phyloP scores from a whole-genome alignment of 2,113 vertebrate genomes.

The Atractosteus spatula region DNA sequence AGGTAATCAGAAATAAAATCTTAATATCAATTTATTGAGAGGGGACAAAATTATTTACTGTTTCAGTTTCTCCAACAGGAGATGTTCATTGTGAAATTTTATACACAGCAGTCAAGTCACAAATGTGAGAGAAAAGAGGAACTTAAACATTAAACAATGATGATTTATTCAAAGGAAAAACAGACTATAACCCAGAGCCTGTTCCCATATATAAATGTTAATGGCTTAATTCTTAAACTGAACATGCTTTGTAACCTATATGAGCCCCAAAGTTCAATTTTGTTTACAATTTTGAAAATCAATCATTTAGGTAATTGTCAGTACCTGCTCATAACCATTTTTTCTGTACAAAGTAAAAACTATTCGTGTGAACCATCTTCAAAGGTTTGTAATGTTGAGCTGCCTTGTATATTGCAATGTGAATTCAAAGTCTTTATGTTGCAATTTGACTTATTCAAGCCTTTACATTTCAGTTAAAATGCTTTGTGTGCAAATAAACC shows the following conservation, averaged over 20 bases:
- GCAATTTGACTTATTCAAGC: slow-evolving; percentile 80
- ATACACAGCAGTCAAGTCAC: not conserved
- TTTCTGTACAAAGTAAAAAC: slow-evolving; percentile 44
- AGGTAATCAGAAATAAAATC: not conserved
- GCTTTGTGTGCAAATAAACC: slow-evolving; percentile 86
- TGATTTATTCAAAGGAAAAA: slow-evolving; percentile 1
- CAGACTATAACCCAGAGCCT: slow-evolving; percentile 1
- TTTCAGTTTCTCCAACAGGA: no score
- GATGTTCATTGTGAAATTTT: no score
- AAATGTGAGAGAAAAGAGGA: slow-evolving; percentile 1
- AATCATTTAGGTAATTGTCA: slow-evolving; percentile 36
- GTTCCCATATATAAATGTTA: slow-evolving; percentile 15
- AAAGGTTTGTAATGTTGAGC: slow-evolving; percentile 75
- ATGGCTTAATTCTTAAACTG: not conserved
- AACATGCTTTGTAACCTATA: slow-evolving; percentile 48
- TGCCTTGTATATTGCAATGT: slow-evolving; percentile 96
- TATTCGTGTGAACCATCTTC: slow-evolving; percentile 15
- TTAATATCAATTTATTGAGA: not conserved
- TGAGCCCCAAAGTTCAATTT: slow-evolving; percentile 62
- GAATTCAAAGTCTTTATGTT: slow-evolving; percentile 82
- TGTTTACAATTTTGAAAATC: slow-evolving; percentile 67
- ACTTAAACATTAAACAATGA: not conserved
- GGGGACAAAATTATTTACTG: not conserved
- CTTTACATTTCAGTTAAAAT: slow-evolving; percentile 87
- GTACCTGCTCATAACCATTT: slow-evolving; percentile 40